Conservation (phyloP, 2,888 invertebrate species). For the Sipha maydis region DNA sequence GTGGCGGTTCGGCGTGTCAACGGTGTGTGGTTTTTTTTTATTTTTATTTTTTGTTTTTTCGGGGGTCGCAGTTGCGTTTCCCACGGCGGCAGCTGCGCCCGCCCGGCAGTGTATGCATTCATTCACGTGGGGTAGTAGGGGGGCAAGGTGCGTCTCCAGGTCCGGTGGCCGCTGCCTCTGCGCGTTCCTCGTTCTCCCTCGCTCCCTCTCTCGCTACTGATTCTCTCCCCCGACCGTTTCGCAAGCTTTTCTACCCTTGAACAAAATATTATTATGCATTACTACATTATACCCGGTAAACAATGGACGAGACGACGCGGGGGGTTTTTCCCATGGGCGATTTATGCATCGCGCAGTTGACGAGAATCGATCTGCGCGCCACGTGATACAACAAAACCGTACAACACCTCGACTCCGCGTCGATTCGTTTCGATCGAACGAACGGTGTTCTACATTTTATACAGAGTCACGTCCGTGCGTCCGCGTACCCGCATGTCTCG, state of each 20-base stretch:
- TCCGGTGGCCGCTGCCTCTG: constrained; percentile 5
- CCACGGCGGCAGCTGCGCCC: constrained; percentile 53
- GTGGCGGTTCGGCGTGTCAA: constrained; percentile 25
- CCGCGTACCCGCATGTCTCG: not conserved
- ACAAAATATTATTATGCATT: not conserved
- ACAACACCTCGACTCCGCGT: no score
- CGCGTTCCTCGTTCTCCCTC: not conserved
- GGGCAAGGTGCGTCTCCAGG: constrained; percentile 15
- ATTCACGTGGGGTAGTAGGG: not conserved
- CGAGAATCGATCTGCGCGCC: not conserved
- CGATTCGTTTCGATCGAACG: no score
- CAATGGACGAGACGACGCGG: constrained; percentile 38
- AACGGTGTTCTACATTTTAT: not conserved
- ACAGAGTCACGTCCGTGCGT: not conserved
- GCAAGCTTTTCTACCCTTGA: constrained; percentile 46
- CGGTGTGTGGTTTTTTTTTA: constrained; percentile 34
- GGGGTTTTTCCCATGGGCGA: not conserved
- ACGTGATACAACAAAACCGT: not conserved
- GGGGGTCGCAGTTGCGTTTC: constrained; percentile 52
- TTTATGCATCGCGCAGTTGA: not conserved
- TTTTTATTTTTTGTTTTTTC: constrained; percentile 27
- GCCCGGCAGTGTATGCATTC: not conserved
- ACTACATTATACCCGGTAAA: not conserved
- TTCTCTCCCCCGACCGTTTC: no score
- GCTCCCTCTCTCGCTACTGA: no score